These are phyloP conservation scores for Sisyra nigra DNA, from an alignment of 2,888 invertebrate genomes.

Conservation along the genomic window DNA sequence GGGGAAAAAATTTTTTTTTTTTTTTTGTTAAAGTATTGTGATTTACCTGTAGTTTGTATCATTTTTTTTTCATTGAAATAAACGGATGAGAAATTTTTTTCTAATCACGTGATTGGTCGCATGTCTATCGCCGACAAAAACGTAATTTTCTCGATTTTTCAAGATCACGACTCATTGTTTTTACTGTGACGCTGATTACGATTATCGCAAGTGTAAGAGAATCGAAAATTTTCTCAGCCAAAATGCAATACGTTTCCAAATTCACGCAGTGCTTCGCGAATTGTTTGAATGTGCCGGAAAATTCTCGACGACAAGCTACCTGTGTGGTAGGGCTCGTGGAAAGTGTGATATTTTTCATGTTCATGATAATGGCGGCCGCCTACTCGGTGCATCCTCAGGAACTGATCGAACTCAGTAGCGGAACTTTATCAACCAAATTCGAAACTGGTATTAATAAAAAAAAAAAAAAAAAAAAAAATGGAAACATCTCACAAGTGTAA, in stretches of 20 bases:
- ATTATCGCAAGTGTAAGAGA: too few species aligned
- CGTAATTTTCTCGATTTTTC: too few species aligned
- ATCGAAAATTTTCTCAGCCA: too few species aligned
- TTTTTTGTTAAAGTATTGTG: too few species aligned
- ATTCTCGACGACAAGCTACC: slow-evolving; percentile 20
- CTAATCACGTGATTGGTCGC: too few species aligned
- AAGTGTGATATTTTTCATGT: slow-evolving; percentile 23
- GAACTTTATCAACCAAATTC: slow-evolving; percentile 12
- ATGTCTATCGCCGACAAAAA: too few species aligned
- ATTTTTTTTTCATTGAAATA: too few species aligned
- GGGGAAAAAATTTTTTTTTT: too few species aligned
- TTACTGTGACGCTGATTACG: too few species aligned
- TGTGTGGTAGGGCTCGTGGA: slow-evolving; percentile 24
- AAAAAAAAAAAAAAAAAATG: not conserved
- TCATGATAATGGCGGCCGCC: slow-evolving; percentile 22
- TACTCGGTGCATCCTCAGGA: slow-evolving; percentile 26
- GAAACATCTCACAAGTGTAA: not conserved
- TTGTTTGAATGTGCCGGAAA: slow-evolving; percentile 17
- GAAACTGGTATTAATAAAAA: slow-evolving; percentile 16
- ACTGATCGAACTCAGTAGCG: slow-evolving; percentile 22
- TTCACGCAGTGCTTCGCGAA: slow-evolving; percentile 6
- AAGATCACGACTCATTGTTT: too few species aligned
- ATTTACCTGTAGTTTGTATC: too few species aligned
- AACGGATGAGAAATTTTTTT: too few species aligned
- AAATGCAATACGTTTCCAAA: slow-evolving; percentile 1